Conservation (phyloP, 2,797 vertebrate species). For the Falco rusticolus region DNA sequence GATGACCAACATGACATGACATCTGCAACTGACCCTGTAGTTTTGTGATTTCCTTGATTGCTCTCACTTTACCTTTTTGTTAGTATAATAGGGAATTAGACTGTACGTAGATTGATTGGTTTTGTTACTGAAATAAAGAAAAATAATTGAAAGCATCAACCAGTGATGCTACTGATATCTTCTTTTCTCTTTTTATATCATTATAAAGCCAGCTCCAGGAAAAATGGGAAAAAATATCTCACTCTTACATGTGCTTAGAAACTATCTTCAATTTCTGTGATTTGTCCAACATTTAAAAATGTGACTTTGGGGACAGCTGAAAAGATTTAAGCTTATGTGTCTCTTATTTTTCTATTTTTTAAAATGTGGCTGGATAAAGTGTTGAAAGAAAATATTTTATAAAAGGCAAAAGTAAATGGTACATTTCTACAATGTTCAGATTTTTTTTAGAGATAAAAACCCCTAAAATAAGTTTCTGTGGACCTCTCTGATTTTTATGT, state of each 20-base stretch:
- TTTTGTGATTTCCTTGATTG: background rate
- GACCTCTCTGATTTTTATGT: background rate
- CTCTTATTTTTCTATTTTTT: background rate
- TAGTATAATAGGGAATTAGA: background rate
- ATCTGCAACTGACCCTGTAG: rapidly evolving
- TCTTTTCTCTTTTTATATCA: background rate
- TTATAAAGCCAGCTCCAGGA: background rate
- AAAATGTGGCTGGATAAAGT: background rate
- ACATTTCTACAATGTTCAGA: background rate
- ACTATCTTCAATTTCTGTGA: background rate
- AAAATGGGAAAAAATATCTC: background rate
- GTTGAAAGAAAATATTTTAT: background rate
- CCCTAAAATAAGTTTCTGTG: background rate
- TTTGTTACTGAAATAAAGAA: background rate
- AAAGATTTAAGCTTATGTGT: background rate
- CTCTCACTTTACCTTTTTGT: background rate
- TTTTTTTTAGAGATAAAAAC: background rate
- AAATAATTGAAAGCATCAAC: background rate
- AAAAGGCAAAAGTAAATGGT: background rate
- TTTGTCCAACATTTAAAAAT: background rate
- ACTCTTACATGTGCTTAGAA: background rate
- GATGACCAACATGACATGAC: background rate
- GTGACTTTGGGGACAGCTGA: background rate
- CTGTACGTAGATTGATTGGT: background rate
- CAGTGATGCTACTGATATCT: background rate